A percentile compares a stretch with the other conserved stretches of the same genome.
phyloP scores from a whole-genome alignment of 2,797 vertebrate genomes.

The Trichosurus vulpecula region DNA sequence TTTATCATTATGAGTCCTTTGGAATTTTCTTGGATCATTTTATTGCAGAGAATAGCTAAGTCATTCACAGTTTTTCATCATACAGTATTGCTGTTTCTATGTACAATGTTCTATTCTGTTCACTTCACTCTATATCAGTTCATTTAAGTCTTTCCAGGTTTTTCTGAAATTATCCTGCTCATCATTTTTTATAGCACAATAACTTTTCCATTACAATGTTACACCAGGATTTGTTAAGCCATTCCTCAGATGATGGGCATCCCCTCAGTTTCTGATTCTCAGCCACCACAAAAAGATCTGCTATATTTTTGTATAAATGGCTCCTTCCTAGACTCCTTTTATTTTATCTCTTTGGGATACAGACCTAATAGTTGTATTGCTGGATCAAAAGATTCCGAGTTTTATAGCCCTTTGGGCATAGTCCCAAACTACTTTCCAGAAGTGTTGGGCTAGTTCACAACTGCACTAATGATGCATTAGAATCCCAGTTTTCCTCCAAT shows the following conservation, averaged over 20 bases:
- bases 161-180: background rate
- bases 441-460: background rate
- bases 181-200: no score
- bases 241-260: background rate
- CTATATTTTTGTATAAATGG: background rate
- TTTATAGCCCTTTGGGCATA: background rate
- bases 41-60: background rate
- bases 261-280: background rate
- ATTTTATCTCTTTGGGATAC: background rate
- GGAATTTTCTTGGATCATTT: background rate
- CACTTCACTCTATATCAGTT: no score
- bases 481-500: background rate
- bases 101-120: background rate
- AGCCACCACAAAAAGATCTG: background rate
- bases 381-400: background rate
- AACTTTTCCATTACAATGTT: no score
- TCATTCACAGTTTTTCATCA: background rate
- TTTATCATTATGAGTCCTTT: background rate
- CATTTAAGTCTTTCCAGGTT: background rate
- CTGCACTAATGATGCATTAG: background rate
- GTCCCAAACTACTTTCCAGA: background rate
- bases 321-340: background rate
- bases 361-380: background rate
- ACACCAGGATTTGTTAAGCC: background rate
- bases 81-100: background rate